These are phyloP conservation scores for Strigops habroptila DNA, from an alignment of 2,113 vertebrate species.

Conservation along the genomic window DNA sequence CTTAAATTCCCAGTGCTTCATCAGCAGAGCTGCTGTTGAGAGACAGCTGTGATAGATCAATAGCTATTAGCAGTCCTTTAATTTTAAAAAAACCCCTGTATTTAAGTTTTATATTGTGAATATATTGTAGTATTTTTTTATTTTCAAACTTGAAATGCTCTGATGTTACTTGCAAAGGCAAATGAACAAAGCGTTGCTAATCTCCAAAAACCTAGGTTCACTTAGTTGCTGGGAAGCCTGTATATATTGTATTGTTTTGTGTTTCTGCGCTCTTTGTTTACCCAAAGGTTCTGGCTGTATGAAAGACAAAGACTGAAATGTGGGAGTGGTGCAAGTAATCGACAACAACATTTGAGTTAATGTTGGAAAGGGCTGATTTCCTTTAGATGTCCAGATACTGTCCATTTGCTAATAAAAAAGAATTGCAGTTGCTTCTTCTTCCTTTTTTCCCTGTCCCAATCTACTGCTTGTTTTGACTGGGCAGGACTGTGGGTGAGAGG, in stretches of 20 bases:
- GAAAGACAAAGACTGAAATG: neutral
- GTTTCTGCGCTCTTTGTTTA: constrained; percentile 24
- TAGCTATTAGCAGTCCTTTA: constrained; percentile 7
- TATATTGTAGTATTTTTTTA: constrained; percentile 59
- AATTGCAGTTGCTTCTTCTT: neutral
- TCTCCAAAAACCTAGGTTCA: neutral
- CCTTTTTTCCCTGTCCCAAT: neutral
- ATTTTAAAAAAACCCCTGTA: neutral
- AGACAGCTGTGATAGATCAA: constrained; percentile 11
- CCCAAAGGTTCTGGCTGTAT: neutral
- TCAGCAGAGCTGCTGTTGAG: constrained; percentile 19
- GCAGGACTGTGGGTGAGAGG: neutral
- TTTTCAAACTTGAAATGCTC: constrained; percentile 32
- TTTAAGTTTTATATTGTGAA: constrained; percentile 63
- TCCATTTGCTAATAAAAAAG: constrained; percentile 40
- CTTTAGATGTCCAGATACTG: constrained; percentile 7
- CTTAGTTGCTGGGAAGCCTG: neutral
- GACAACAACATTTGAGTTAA: neutral
- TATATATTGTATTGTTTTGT: neutral
- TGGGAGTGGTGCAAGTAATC: neutral
- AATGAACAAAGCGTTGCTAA: constrained; percentile 3
- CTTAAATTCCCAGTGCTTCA: neutral
- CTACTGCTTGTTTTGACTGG: neutral
- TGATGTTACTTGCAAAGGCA: constrained; percentile 16
- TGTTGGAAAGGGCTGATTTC: constrained; percentile 22